Base-by-base conservation (phyloP, 2,113 vertebrate genomes). In the Gymnocephalus cernua region DNA sequence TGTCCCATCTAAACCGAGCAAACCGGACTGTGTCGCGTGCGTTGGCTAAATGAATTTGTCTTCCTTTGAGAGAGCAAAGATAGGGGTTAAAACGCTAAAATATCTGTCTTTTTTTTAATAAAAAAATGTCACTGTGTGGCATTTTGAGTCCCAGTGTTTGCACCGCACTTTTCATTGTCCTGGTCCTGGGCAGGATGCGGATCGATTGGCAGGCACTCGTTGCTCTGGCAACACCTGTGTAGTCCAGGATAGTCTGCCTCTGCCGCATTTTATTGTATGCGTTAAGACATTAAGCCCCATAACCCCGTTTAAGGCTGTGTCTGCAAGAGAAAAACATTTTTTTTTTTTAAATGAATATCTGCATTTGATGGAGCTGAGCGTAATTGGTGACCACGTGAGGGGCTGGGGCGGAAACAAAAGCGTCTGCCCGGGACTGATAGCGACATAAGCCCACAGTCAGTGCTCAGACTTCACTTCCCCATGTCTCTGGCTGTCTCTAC, bases 181-280 rank as follows among this genome's bases (percentile, higher is more conserved):
- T 94, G 93, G 77, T 95, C 93, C 93, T 94, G 93, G 77, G 87
- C 87, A 76, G 92, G 94, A 94, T 93, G 93, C 92, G 89, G 91
- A 85, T 93, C 89, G 84, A 85, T 86, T 93, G 79, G 78, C 84
- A 91, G 89, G 86, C 88, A 89, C 92, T 74, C 92, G 94, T 95
- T 95, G 95, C 95, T 93, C 92, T 94, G 94, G 94, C 94, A 95
- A 95, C 94, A 95, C 93, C 93, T 94, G 94, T 92, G 90, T 79
- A 85, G 85, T 75, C 89, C 88, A 85, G 88, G 88, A 86, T 75
- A 29, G 74, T 79, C 77, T 72, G 82, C 61, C 70, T 85, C 89
- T 91, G 88, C 79, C 82, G 91, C 92, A 87, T 89, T 76, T 88
- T 56, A 88, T 87, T 87, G 45, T 89, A 82, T 65, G 45, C 48